Base-by-base conservation (phyloP, 1,140 invertebrate species). In the Zaprionus vittiger region DNA sequence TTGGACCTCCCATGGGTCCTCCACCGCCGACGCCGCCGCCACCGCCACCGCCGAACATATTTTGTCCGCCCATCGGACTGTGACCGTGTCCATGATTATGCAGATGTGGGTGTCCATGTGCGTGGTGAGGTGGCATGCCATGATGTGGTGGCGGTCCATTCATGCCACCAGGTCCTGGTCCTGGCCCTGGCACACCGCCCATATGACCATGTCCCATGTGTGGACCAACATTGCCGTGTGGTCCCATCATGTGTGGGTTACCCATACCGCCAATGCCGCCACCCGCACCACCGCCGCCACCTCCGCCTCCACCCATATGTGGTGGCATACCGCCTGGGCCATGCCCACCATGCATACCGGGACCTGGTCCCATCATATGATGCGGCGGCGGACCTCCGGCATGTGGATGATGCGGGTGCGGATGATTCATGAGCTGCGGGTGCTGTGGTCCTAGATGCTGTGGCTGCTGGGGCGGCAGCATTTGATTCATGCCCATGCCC, bases 401-500 rank as follows among this genome's bases (percentile, higher is more conserved):
- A 79, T 86, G 89, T n/a, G 84, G 70, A 59, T 87, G 83, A 60
- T 80, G 74, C 73, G 74, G 73, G 63, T 90, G 85, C 38, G 83
- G 76, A 69, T 86, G 83, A 59, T 86, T 91, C 85, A 91, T 91
- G 20, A 90, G 71, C 55, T 87, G 79, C 62, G 79, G 77, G 52
- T 91, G 87, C 31, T 84, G 84, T 61, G 91, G 91, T 65, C 73
- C 86, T 9, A 89, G 75, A 62, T 89, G 84, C 34, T 80, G 79
- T 44, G 82, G 84, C 69, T 92, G 91, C 52, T 91, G 91, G 9
- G 91, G 91, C 24, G 91, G 91, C 28, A 92, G 65, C 91, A 92
- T 91, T 80, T 91, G 90, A 69, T 91, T 92, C 31, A 94, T 85
- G 61, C 81, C 80, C 89, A 91, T 87, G 49, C 71, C 69, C 64